Base-by-base conservation (phyloP, 2,113 vertebrate genomes). In the Varanus komodoensis region DNA sequence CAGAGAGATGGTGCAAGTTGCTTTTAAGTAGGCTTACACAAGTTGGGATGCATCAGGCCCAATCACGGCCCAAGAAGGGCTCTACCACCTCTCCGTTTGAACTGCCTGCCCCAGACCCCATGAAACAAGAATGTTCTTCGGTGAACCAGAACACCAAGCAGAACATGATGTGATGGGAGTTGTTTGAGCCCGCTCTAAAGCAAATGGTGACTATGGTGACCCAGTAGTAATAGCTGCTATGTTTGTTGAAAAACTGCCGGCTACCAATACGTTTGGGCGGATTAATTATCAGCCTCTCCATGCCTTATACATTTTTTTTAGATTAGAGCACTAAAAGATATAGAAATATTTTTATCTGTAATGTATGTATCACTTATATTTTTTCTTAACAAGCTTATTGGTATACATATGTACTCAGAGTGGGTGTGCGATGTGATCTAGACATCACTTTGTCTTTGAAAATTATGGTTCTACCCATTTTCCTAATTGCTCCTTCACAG, bases 401-500 rank as follows among this genome's bases (percentile, higher is more conserved):
- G 79, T 88, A 82, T 34, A 15, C 23, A 44, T 61, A 61, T 17
- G 38, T 44, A 74, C 21, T 57, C 17, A 5, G 32, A 74, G 32
- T 54, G 32, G 21, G 19, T 57, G 67, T 6, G 90, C 82, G 61
- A 81, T 1, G 74, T 90, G 89, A 77, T 92, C 92, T 83, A 93
- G 91, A 25, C 68, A 82, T 89, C 91, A 94, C 90, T 97, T 93
- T 95, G 94, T 97, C 94, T 96, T 86, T 88, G 93, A 92, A 95
- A 95, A 96, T 96, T 94, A 88, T 96, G 96, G 91, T 92, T 94
- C 92, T 95, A 86, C 92, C 93, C 96, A 95, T 94, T 96, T 96
- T 95, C 93, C 82, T 96, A 97, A 97, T 95, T 97, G 95, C 96
- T 96, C 93, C 90, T 95, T 97, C 95, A 95, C 95, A 95, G 94